These are phyloP conservation scores for Dermochelys coriacea DNA, from an alignment of 2,797 vertebrate species.

Conservation along the genomic window DNA sequence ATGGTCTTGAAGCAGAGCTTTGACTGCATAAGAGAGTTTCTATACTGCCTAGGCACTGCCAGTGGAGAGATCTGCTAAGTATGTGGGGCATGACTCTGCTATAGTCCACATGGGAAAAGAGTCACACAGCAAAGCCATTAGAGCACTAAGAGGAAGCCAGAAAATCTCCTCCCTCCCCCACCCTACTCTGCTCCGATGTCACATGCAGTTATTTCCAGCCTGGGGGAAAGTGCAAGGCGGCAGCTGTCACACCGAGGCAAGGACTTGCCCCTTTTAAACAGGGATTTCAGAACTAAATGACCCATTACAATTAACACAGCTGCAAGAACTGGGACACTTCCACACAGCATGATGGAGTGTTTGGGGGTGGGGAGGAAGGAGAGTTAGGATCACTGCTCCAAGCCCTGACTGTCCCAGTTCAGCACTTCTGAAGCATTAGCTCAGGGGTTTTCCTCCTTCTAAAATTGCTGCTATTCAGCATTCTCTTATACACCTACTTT, in stretches of 20 bases:
- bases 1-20: background rate
- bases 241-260: slow-evolving; percentile 71
- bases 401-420: background rate
- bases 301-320: slow-evolving; percentile 80
- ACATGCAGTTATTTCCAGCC: slow-evolving; percentile 77
- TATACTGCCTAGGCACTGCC: slow-evolving; percentile 5
- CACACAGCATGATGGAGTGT: slow-evolving; percentile 43
- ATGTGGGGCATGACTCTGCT: slow-evolving; percentile 64
- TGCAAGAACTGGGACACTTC: slow-evolving; percentile 75
- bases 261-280: slow-evolving; percentile 66
- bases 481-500: background rate
- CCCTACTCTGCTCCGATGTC: slow-evolving; percentile 55
- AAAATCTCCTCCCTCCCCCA: slow-evolving; percentile 60
- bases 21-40: background rate
- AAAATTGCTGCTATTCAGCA: background rate
- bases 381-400: background rate
- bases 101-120: slow-evolving; percentile 59
- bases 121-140: slow-evolving; percentile 67
- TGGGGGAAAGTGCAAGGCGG: slow-evolving; percentile 72
- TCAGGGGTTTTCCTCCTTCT: slow-evolving; percentile 18
- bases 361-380: slow-evolving; percentile 19
- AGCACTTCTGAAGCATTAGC: background rate
- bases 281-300: slow-evolving; percentile 76
- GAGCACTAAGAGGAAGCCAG: slow-evolving; percentile 62
- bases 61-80: slow-evolving; percentile 50